These are phyloP conservation scores for Abscondita cerata DNA, from an alignment of 2,888 invertebrate species.

Conservation along the genomic window DNA sequence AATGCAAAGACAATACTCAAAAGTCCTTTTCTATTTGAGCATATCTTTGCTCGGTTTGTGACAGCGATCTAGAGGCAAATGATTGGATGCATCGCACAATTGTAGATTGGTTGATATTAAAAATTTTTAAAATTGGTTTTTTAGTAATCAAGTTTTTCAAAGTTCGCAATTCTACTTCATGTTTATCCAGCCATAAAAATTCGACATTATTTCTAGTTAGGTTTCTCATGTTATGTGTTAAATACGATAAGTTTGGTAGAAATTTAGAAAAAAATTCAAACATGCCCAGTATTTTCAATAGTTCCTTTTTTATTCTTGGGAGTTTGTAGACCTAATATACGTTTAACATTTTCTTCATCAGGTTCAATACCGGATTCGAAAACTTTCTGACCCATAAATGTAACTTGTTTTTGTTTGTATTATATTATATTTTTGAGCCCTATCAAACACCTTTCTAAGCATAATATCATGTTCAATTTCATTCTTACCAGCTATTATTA, in stretches of 20 bases:
- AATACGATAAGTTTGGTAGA: background rate
- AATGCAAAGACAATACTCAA: background rate
- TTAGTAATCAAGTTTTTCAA: background rate
- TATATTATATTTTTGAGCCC: background rate
- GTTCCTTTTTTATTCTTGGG: background rate
- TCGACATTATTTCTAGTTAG: background rate
- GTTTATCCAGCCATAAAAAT: background rate
- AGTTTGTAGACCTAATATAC: background rate
- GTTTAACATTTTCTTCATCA: background rate
- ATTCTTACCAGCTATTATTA: background rate
- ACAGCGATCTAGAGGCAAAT: background rate
- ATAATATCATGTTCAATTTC: no score
- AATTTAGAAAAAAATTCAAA: background rate
- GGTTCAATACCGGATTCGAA: constrained; percentile 16
- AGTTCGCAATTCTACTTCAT: background rate
- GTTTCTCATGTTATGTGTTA: background rate
- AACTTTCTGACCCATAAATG: background rate
- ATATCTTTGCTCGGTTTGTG: background rate
- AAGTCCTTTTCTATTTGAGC: background rate
- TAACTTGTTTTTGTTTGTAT: background rate
- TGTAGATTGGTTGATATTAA: background rate
- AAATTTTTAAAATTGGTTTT: background rate
- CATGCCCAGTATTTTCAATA: background rate
- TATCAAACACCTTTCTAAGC: no score
- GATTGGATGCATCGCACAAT: constrained; percentile 13